These are phyloP conservation scores for Pristionchus entomophagus DNA, from an alignment of 2,888 invertebrate species.

Conservation along the genomic window DNA sequence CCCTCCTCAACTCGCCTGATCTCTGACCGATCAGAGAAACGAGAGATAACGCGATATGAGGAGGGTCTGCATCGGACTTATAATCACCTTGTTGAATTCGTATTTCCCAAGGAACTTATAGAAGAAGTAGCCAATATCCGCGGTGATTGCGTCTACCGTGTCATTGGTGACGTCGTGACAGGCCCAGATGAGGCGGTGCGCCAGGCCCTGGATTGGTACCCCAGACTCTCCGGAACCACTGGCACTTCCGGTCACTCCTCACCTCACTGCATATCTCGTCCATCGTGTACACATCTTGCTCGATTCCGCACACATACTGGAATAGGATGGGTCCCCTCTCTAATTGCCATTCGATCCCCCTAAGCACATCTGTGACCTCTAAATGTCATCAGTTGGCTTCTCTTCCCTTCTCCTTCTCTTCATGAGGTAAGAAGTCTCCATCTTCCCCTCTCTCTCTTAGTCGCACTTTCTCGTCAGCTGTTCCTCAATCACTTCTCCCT, in stretches of 20 bases:
- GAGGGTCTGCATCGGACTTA: too few species aligned
- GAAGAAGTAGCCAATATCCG: constrained; percentile 62
- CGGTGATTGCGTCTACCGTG: constrained; percentile 52
- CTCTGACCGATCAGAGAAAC: too few species aligned
- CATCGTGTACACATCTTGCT: constrained; percentile 60
- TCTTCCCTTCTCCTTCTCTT: too few species aligned
- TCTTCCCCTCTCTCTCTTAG: not conserved
- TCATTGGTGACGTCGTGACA: constrained; percentile 64
- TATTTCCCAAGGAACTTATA: constrained; percentile 66
- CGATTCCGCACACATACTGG: constrained; percentile 66
- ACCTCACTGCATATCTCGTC: constrained; percentile 64
- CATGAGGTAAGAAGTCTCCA: not conserved
- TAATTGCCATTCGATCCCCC: constrained; percentile 1
- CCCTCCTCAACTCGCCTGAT: too few species aligned
- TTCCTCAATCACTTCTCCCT: constrained; percentile 7
- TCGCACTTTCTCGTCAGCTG: constrained; percentile 26
- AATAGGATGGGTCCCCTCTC: constrained; percentile 18
- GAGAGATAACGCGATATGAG: too few species aligned
- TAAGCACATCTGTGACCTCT: not conserved
- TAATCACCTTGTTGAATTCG: constrained; percentile 71
- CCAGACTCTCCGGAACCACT: too few species aligned
- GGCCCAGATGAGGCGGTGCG: constrained; percentile 67
- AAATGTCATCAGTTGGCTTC: not conserved
- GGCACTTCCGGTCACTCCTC: too few species aligned
- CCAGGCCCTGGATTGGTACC: too few species aligned